Evolutionary conservation across 2,888 invertebrate species (phyloP), one percentile per base, ranked within the genome.

Genomic region (Rugalucina vietnamica): DNA sequence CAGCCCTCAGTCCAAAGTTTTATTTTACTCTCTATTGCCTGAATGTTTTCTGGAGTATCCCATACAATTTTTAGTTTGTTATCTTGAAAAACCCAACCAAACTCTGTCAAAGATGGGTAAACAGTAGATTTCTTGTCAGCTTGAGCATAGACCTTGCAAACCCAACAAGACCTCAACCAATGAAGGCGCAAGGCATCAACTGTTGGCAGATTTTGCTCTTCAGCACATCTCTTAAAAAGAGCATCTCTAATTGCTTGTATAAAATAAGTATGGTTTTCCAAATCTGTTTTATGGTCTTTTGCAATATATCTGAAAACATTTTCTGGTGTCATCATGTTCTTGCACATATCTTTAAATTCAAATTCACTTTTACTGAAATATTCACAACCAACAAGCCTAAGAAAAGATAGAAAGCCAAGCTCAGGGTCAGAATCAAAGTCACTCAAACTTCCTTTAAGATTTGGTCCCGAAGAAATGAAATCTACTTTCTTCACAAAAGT

Each of bases 1-100:
- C 75, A 75, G 10, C 75, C 75, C 32, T 54, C 57, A 36, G 75
- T 75, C 75, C 75, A 75, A 27, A 60, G 36, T 57, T 57, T 75
- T 18, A 75, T 27, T 37, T 49, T 75, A 8, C 34, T 36, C 24
- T 29, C 32, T n/a, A 37, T 27, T 24, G 34, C 57, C 5, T 75
- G 21, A 12, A 57, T 29, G 37, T 75, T 75, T 34, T 75, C 60
- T n/a, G 5, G 36, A 75, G 57, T 36, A 57, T 54, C 75, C 75
- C 75, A 75, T 21, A 75, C 27, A 36, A 75, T 57, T 21, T 29
- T 57, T 57, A 75, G 12, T 57, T 34, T 32, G n/a, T 37, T 37
- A 21, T 57, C 21, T 0, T 57, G 10, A 34, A 75, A 2, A 18
- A n/a, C 18, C 75, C 75, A 75, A 0, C 75, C 75, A 57, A 21